Conservation (phyloP, 2,888 invertebrate genomes). For the Clunio marinus region DNA sequence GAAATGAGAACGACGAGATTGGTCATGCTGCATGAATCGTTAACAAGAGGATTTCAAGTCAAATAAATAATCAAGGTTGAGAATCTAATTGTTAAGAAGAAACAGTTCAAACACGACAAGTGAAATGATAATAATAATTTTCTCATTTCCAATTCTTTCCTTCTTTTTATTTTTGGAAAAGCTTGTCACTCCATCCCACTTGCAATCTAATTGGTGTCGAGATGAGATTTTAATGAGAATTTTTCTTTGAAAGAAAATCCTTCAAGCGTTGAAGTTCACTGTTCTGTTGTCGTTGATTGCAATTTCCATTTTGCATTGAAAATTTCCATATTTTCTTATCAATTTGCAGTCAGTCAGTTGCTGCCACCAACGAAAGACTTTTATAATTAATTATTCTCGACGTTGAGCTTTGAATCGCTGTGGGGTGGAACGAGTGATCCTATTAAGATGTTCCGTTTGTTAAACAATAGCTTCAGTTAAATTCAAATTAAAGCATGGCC, state of each 20-base stretch:
- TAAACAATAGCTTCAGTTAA: not conserved
- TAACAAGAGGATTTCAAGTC: too few species aligned
- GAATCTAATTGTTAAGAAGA: too few species aligned
- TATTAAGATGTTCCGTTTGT: not conserved
- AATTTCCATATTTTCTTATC: constrained; percentile 10
- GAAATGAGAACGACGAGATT: too few species aligned
- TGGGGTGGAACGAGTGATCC: not conserved
- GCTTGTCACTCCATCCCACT: too few species aligned
- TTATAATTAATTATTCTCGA: constrained; percentile 1
- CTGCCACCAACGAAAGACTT: not conserved
- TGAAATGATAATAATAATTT: not conserved
- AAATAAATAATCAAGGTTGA: too few species aligned
- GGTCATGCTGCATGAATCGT: too few species aligned
- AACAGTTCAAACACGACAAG: too few species aligned
- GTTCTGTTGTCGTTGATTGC: not conserved
- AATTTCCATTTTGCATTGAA: not conserved
- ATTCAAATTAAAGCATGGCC: not conserved
- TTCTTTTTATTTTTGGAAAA: too few species aligned
- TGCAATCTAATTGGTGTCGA: not conserved
- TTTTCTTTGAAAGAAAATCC: not conserved
- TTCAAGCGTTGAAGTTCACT: constrained; percentile 6
- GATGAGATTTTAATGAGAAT: not conserved
- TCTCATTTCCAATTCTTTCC: not conserved
- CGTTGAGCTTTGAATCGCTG: not conserved
- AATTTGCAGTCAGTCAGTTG: not conserved